Evolutionary conservation across 2,888 invertebrate species (phyloP), one percentile per base, ranked within the genome.

Genomic region (Coenonympha glycerion): DNA sequence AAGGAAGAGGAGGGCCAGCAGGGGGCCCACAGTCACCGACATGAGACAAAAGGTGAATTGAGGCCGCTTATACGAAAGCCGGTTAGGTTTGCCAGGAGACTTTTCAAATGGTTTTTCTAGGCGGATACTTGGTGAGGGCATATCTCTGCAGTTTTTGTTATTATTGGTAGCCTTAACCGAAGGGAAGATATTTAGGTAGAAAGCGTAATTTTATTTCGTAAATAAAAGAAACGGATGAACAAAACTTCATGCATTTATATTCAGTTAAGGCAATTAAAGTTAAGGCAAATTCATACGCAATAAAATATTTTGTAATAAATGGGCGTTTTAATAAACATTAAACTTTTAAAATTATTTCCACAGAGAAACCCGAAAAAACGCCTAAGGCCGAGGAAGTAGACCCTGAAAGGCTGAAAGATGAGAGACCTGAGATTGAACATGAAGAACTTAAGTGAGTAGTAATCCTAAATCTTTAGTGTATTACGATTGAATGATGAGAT

Each of bases 1-100:
- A 84, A 86, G 36, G 88, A 88, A 11, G 77, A 86, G 11, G 87
- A 79, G 19, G 81, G 71, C 2, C 88, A 89, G 28, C 84, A 83
- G 49, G 89, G 75, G 1, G 83, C 79, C 0, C 73, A 82, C 69
- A 82, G 80, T 59, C 74, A 84, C 52, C 73, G 68, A 26, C 70
- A 82, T 21, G 81, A 79, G 62, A 76, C 61, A 59, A 79, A 62
- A 79, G 86, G 77, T 79, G 76, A 79, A 46, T 58, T 61, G 3
- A 63, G 65, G 52, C 60, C 53, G 6, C n/a, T 74, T 24, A 64
- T 75, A 39, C 66, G 66, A 53, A 69, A 67, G 53, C 79, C 76
- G 0, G 33, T 75, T n/a, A 79, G 77, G 46, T 68, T 78, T 54
- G 53, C 71, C n/a, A 73, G 61, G 44, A 64, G 67, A 19, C 46